Percentiles rank a stretch among this genome's conserved stretches.
Conservation (phyloP, 2,888 invertebrate species). For the Apamea epomidion region DNA sequence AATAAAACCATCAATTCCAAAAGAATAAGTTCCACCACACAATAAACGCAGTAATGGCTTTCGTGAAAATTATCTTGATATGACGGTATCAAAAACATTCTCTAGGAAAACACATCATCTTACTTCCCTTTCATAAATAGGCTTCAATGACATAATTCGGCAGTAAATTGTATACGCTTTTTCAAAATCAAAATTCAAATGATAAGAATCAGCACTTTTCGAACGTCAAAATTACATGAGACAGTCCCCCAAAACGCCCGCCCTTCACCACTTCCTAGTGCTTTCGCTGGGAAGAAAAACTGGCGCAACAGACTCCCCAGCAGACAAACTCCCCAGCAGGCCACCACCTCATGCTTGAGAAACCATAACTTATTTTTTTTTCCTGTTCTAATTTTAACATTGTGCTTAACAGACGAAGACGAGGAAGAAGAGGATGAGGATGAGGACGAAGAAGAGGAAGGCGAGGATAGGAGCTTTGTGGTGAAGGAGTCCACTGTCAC, state of each 20-base stretch:
- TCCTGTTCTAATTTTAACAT: background rate
- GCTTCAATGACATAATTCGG: background rate
- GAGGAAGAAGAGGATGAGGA: constrained; percentile 75
- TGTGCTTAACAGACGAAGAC: constrained; percentile 1
- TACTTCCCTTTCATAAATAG: background rate
- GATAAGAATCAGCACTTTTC: no score
- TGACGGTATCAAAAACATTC: background rate
- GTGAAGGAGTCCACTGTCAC: constrained; percentile 65
- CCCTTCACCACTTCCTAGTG: no score
- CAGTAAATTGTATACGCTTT: no score
- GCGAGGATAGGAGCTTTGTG: constrained; percentile 65
- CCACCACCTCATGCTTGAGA: background rate
- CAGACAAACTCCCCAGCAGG: no score
- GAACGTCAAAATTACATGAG: no score
- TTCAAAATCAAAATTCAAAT: no score
- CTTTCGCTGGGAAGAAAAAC: no score
- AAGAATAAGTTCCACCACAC: background rate
- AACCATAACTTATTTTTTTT: background rate
- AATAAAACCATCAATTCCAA: background rate
- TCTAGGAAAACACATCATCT: background rate
- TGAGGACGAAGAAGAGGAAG: constrained; percentile 68
- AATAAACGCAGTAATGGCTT: fast-evolving
- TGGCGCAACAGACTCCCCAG: no score
- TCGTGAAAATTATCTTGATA: background rate
- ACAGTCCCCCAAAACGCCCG: no score